Evolutionary conservation across 2,888 invertebrate species (phyloP).

Genomic region (Anthrax anthrax): DNA sequence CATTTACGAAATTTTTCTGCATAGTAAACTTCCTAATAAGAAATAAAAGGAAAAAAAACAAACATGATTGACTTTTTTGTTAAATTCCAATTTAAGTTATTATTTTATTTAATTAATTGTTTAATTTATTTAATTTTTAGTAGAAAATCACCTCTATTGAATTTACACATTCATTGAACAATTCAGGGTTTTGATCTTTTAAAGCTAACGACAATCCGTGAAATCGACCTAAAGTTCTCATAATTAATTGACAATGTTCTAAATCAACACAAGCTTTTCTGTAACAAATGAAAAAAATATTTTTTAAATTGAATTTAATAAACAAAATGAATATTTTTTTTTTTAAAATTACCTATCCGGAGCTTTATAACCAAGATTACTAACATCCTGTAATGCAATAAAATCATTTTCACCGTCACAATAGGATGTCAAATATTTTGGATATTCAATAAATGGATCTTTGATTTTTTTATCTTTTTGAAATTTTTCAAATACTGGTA

Average conservation of each 20-base stretch:
- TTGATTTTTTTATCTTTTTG: constrained; percentile 20
- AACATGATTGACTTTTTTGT: too few relatives aligned
- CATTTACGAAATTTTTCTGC: constrained; percentile 39
- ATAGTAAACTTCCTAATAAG: constrained; percentile 46
- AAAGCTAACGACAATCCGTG: constrained; percentile 47
- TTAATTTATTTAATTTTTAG: too few relatives aligned
- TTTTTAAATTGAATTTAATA: constrained; percentile 25
- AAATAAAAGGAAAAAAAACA: background rate
- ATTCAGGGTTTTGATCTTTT: constrained; percentile 39
- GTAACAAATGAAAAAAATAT: too few relatives aligned
- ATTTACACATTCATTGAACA: constrained; percentile 35
- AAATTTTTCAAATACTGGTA: constrained; percentile 27
- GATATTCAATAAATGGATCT: constrained; percentile 40
- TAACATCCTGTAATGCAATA: constrained; percentile 42
- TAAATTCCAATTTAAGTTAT: too few relatives aligned
- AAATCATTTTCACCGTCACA: constrained; percentile 42
- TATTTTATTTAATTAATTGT: too few relatives aligned
- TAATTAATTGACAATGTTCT: constrained; percentile 37
- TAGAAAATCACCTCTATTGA: constrained; percentile 23
- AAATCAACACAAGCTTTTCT: constrained; percentile 24
- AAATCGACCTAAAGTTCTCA: constrained; percentile 41
- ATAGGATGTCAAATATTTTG: constrained; percentile 35
- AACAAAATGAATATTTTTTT: background rate
- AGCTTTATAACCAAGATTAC: constrained; percentile 33
- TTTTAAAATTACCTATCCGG: constrained; percentile 33